These are phyloP conservation scores for Notothenia coriiceps DNA, from an alignment of 2,113 vertebrate genomes.

Conservation along the genomic window DNA sequence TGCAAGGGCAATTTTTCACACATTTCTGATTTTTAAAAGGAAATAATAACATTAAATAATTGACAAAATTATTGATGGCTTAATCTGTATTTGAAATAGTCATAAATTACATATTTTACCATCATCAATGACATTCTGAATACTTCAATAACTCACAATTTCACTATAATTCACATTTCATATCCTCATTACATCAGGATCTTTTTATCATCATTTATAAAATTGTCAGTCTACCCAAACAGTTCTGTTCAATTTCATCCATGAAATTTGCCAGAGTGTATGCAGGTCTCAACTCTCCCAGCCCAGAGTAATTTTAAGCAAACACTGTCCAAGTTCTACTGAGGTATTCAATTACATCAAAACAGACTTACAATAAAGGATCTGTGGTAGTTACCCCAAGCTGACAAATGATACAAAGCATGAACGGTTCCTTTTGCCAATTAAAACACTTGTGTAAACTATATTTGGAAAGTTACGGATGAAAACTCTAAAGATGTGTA, in stretches of 20 bases:
- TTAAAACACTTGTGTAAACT: conserved; percentile 72
- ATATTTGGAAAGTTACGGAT: conserved; percentile 62
- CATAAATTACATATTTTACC: not conserved
- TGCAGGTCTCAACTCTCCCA: conserved; percentile 39
- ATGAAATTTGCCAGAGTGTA: conserved; percentile 84
- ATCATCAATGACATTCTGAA: conserved; percentile 1
- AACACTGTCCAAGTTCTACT: conserved; percentile 67
- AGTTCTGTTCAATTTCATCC: conserved; percentile 79
- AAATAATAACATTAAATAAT: not conserved
- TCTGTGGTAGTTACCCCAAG: conserved; percentile 78
- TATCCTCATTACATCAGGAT: not conserved
- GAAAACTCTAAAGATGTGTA: conserved; percentile 51
- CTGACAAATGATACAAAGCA: conserved; percentile 79
- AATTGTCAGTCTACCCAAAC: conserved; percentile 70
- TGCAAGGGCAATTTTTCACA: not conserved
- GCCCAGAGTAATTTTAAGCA: conserved; percentile 76
- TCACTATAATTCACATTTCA: not conserved
- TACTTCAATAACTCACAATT: not conserved
- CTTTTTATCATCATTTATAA: conserved; percentile 68
- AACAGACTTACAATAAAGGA: conserved; percentile 59
- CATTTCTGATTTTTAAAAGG: not conserved
- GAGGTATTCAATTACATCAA: conserved; percentile 67
- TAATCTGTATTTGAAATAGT: not conserved
- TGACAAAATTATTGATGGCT: not conserved
- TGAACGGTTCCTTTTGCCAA: conserved; percentile 63